A percentile compares a stretch with the other conserved stretches of the same genome.
Conservation (phyloP, 2,113 vertebrate species). For the Python bivittatus region DNA sequence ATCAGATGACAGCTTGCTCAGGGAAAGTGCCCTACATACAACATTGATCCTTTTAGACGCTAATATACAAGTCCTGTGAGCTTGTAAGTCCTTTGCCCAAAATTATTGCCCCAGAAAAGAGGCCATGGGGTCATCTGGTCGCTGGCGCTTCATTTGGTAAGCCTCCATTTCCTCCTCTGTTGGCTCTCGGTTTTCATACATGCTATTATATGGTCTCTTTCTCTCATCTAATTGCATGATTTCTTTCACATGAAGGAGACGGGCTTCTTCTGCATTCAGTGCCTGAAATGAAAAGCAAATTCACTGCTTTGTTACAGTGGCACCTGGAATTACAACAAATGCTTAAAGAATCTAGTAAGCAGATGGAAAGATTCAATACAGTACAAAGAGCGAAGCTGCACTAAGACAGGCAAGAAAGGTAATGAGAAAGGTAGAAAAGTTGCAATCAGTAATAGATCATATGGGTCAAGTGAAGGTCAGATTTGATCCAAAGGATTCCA, state of each 20-base stretch:
- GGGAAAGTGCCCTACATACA: neutral
- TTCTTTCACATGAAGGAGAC: constrained; percentile 86
- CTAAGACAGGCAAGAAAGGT: neutral
- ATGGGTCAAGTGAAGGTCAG: neutral
- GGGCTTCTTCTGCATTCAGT: constrained; percentile 90
- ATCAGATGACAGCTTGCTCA: neutral
- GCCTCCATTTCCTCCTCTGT: constrained; percentile 98
- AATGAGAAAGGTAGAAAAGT: neutral
- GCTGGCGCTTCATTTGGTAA: constrained; percentile 90
- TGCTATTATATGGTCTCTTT: constrained; percentile 89
- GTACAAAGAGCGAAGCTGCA: neutral
- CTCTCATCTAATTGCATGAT: constrained; percentile 92
- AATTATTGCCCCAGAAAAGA: constrained; percentile 87
- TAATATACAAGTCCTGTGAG: neutral
- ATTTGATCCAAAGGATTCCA: neutral
- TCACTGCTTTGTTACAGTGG: neutral
- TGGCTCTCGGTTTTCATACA: constrained; percentile 86
- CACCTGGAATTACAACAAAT: neutral
- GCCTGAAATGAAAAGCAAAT: constrained; percentile 73
- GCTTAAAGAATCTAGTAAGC: neutral
- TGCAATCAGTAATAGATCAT: neutral
- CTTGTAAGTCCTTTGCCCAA: neutral
- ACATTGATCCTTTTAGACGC: neutral
- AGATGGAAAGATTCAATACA: neutral
- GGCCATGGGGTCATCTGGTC: constrained; percentile 95